These are phyloP conservation scores for Chaenogobius annularis DNA, from an alignment of 2,113 vertebrate genomes.

Conservation along the genomic window DNA sequence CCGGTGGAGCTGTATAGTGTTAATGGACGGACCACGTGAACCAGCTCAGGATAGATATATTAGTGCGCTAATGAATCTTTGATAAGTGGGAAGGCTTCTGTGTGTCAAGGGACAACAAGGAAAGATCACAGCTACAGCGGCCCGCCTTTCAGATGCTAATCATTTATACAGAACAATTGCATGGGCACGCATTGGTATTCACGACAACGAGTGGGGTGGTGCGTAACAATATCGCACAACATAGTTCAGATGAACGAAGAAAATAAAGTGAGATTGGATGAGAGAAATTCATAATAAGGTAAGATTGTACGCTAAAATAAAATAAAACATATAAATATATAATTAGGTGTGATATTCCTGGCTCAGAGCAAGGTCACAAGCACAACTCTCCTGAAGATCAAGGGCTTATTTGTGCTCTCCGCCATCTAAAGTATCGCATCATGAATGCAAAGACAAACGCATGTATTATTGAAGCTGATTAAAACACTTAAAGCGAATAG, in stretches of 20 bases:
- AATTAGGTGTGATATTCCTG: neutral
- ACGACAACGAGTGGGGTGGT: conserved; percentile 1
- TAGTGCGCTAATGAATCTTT: conserved; percentile 72
- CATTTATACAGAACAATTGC: conserved; percentile 25
- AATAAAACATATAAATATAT: neutral
- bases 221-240: neutral
- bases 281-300: neutral
- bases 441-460: neutral
- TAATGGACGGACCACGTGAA: conserved; percentile 63
- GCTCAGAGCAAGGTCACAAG: neutral
- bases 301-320: neutral
- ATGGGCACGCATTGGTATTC: conserved; percentile 28
- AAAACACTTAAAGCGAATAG: neutral
- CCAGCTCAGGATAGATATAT: conserved; percentile 64
- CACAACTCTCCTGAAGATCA: neutral
- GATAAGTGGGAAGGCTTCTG: conserved; percentile 64
- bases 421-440: neutral
- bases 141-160: conserved; percentile 43
- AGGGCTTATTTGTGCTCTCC: neutral
- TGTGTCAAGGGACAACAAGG: conserved; percentile 52
- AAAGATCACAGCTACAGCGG: conserved; percentile 51
- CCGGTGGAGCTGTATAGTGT: conserved; percentile 47
- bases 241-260: neutral
- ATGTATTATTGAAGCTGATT: conserved; percentile 3
- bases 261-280: neutral